These are phyloP conservation scores for Zele albiditarsus DNA, from an alignment of 2,888 invertebrate genomes.

Conservation along the genomic window DNA sequence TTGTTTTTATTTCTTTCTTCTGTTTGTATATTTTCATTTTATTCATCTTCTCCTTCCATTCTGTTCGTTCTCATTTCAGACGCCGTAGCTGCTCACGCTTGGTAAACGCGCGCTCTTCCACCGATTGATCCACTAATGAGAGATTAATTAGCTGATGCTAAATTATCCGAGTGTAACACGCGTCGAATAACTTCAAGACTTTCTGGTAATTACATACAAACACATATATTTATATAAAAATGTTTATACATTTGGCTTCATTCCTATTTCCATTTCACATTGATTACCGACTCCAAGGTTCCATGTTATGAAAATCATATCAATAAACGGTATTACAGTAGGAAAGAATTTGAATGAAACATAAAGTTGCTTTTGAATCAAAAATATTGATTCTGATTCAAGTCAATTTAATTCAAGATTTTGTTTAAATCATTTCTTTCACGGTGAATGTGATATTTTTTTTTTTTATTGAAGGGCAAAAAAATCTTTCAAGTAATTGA, in stretches of 20 bases:
- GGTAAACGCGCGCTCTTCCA: constrained; percentile 38
- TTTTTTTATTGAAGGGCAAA: neutral
- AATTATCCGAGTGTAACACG: constrained; percentile 52
- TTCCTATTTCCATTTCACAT: neutral
- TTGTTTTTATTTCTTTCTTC: constrained; percentile 17
- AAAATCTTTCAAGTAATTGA: neutral
- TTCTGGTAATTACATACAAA: constrained; percentile 29
- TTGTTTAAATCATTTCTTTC: too few species aligned
- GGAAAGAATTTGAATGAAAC: too few species aligned
- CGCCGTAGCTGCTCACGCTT: constrained; percentile 45
- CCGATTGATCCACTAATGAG: constrained; percentile 60
- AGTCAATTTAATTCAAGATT: too few species aligned
- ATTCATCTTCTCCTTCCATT: constrained; percentile 24
- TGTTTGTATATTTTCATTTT: constrained; percentile 5
- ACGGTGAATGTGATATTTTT: neutral
- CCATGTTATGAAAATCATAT: too few species aligned
- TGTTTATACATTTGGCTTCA: neutral
- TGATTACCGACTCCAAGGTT: too few species aligned
- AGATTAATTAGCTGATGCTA: constrained; percentile 62
- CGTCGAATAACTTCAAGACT: constrained; percentile 35
- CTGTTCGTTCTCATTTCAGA: constrained; percentile 31
- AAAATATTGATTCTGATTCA: too few species aligned
- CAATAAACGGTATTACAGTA: too few species aligned
- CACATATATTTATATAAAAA: neutral
- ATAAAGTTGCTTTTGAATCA: too few species aligned